Percentiles rank a stretch among this genome's conserved stretches.
Conservation (phyloP, 2,113 vertebrate genomes). For the Anolis sagrei region DNA sequence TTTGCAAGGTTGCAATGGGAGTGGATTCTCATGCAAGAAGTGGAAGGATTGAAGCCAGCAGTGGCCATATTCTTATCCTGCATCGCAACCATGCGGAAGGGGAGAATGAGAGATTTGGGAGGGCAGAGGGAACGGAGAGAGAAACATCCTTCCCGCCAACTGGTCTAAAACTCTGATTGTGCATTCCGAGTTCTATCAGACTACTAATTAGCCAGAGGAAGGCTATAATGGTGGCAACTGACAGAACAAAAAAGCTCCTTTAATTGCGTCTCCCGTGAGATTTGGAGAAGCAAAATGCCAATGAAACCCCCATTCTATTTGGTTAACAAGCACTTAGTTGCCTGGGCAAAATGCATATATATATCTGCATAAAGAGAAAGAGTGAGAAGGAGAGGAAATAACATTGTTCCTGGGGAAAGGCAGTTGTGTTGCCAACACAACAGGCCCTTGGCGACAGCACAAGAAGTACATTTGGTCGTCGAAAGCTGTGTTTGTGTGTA, state of each 20-base stretch:
- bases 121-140: too few relatives aligned
- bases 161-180: not conserved
- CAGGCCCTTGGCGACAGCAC: not conserved
- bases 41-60: too few relatives aligned
- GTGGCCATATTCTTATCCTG: too few relatives aligned
- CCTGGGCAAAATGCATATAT: not conserved
- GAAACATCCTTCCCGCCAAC: not conserved
- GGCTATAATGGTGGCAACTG: not conserved
- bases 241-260: not conserved
- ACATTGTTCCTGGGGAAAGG: not conserved
- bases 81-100: too few relatives aligned
- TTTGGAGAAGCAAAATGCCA: not conserved
- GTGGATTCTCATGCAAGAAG: too few relatives aligned
- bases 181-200: not conserved
- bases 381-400: not conserved
- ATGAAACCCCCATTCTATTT: not conserved
- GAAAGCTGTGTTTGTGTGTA: not conserved
- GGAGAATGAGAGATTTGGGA: not conserved
- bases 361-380: not conserved
- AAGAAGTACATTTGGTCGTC: not conserved
- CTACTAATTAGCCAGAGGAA: slow-evolving; percentile 14
- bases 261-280: not conserved
- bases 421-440: not conserved
- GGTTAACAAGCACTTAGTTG: slow-evolving; percentile 31
- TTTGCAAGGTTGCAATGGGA: too few relatives aligned